These are phyloP conservation scores for Spizella passerina DNA, from an alignment of 2,797 vertebrate genomes.

Conservation along the genomic window DNA sequence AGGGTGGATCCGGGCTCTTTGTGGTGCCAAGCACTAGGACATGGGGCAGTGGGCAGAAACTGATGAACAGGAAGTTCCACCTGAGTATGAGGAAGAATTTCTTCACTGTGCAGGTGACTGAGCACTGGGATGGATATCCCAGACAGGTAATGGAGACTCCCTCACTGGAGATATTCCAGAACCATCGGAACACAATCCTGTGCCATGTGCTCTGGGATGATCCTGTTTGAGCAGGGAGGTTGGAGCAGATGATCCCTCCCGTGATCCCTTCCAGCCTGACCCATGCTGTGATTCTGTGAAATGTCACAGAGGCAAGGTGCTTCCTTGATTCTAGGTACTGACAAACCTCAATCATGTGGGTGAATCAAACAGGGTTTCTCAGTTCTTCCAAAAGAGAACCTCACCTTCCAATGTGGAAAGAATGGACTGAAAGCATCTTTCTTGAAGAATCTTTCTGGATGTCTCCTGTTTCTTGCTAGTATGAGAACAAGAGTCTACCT, in stretches of 20 bases:
- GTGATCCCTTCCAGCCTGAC: background rate
- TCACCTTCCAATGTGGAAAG: background rate
- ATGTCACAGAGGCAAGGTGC: background rate
- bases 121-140: background rate
- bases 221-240: background rate
- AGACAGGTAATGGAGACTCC: background rate
- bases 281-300: background rate
- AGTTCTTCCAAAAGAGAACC: background rate
- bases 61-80: background rate
- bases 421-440: background rate
- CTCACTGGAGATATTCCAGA: background rate
- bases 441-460: background rate
- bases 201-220: background rate
- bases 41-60: rapidly evolving
- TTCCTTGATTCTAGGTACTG: background rate
- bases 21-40: background rate
- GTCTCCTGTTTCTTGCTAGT: background rate
- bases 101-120: rapidly evolving
- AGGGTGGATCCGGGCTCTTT: background rate
- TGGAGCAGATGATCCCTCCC: background rate
- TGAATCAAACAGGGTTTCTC: background rate
- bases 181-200: background rate
- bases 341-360: background rate
- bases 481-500: background rate
- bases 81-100: background rate